Percentiles rank a stretch among this genome's conserved stretches.
These are phyloP conservation scores for Lucilia cuprina DNA, from an alignment of 1,140 invertebrate species.

Conservation along the genomic window DNA sequence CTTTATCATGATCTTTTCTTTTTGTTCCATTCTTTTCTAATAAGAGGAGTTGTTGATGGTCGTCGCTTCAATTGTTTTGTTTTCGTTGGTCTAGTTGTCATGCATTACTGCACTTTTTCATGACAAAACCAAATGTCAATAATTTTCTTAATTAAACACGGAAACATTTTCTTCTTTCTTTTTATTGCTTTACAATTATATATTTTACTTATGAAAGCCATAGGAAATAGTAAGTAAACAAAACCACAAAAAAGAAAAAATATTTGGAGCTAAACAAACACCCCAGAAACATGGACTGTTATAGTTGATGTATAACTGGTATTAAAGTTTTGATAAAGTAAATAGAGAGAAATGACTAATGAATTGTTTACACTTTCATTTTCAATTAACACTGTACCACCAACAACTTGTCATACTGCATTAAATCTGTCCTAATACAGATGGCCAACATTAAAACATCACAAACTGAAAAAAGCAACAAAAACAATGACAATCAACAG, in stretches of 20 bases:
- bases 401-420: background rate
- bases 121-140: constrained; percentile 31
- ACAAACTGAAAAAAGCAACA: background rate
- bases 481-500: background rate
- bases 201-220: background rate
- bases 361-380: constrained; percentile 32
- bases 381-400: constrained; percentile 22
- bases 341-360: constrained; percentile 8
- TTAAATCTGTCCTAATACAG: background rate
- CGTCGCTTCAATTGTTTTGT: background rate
- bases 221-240: background rate
- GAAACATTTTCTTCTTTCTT: constrained; percentile 7
- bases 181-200: background rate
- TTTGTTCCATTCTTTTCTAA: background rate
- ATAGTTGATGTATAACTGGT: background rate
- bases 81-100: background rate
- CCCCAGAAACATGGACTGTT: background rate
- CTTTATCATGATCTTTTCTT: no score
- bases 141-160: constrained; percentile 34
- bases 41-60: background rate
- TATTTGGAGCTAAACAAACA: background rate
- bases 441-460: background rate
- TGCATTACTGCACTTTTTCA: constrained; percentile 19
- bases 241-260: background rate
- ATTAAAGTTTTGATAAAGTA: background rate